Conservation (phyloP, 1,140 invertebrate species). For the Drosophila jambulina region DNA sequence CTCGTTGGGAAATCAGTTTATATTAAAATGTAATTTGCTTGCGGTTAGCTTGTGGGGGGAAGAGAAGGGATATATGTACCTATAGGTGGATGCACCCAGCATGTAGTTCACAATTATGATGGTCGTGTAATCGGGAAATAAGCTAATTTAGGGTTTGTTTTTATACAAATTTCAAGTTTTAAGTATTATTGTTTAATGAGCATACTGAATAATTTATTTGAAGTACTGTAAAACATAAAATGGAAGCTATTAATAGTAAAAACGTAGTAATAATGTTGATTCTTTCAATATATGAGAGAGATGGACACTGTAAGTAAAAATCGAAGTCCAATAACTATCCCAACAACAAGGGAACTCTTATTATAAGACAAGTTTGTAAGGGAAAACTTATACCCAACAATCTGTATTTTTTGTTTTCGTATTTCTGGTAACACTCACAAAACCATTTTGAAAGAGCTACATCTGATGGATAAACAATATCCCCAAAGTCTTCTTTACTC, state of each 20-base stretch:
- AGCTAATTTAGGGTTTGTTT: neutral
- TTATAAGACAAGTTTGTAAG: neutral
- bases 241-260: too few species aligned
- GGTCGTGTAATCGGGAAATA: slow-evolving; percentile 7
- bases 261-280: neutral
- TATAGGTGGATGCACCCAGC: neutral
- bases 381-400: neutral
- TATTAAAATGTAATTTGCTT: slow-evolving; percentile 76
- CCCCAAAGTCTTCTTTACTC: slow-evolving; percentile 72
- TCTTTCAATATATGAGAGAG: too few species aligned
- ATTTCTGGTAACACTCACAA: neutral
- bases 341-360: neutral
- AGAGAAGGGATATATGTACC: neutral
- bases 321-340: neutral
- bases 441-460: neutral
- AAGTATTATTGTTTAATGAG: neutral
- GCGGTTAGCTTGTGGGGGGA: slow-evolving; percentile 32
- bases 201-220: neutral
- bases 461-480: neutral
- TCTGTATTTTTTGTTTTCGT: neutral
- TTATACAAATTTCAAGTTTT: too few species aligned
- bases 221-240: neutral
- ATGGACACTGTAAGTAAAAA: too few species aligned
- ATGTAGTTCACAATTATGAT: slow-evolving; percentile 10
- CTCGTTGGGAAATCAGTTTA: slow-evolving; percentile 62